Percentiles rank a stretch among this genome's conserved stretches.
These are phyloP conservation scores for Lampris megalopsis DNA, from an alignment of 2,113 vertebrate species.

Conservation along the genomic window DNA sequence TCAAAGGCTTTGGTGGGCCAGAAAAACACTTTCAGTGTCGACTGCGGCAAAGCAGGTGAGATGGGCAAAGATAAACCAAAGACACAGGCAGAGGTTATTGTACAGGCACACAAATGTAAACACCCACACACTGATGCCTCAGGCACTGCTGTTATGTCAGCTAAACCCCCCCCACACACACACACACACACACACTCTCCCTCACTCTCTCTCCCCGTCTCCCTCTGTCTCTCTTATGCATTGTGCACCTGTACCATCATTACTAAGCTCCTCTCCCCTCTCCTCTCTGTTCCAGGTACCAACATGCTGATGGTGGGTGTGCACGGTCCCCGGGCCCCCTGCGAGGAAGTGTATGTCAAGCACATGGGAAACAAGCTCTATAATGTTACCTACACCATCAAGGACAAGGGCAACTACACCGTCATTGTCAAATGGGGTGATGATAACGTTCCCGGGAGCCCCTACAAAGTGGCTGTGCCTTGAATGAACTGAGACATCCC, in stretches of 20 bases:
- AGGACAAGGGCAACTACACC: slow-evolving; percentile 93
- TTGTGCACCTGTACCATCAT: not conserved
- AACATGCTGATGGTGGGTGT: slow-evolving; percentile 97
- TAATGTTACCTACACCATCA: slow-evolving; percentile 92
- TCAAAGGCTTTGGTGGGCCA: slow-evolving; percentile 89
- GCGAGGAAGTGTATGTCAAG: slow-evolving; percentile 94
- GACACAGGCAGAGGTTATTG: not conserved
- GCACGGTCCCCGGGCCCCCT: slow-evolving; percentile 91
- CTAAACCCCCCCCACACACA: not conserved
- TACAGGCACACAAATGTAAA: not conserved
- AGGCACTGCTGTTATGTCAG: not conserved
- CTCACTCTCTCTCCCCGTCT: too few species aligned
- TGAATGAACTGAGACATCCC: slow-evolving; percentile 69
- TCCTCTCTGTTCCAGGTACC: slow-evolving; percentile 79
- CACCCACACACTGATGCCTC: not conserved
- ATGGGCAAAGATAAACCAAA: not conserved
- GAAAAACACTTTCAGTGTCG: slow-evolving; percentile 94
- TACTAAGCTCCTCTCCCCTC: not conserved
- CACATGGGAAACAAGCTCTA: slow-evolving; percentile 92
- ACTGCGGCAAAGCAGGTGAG: slow-evolving; percentile 96
- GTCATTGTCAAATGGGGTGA: slow-evolving; percentile 96
- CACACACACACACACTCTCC: not conserved
- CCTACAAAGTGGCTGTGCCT: slow-evolving; percentile 89
- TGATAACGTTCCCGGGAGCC: slow-evolving; percentile 90
- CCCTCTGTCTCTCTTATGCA: not conserved